Conservation (phyloP, 1,140 invertebrate species). For the Philotrypesis tridentata region DNA sequence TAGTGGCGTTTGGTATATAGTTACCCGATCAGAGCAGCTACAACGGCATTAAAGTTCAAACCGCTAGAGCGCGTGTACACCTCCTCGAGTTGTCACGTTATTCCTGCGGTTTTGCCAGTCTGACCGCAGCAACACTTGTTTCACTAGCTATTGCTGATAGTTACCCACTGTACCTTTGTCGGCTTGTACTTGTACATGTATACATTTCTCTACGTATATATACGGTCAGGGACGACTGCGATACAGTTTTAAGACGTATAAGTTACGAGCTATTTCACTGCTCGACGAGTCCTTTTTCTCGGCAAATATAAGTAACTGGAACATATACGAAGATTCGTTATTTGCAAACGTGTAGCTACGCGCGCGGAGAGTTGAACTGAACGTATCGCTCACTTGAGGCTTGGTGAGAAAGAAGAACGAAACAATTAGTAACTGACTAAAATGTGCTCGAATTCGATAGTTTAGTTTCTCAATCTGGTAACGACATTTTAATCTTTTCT, state of each 20-base stretch:
- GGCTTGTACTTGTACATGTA: background rate
- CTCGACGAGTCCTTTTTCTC: slow-evolving; percentile 54
- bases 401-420: too few species aligned
- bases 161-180: too few species aligned
- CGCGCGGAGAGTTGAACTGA: too few species aligned
- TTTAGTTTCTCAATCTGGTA: background rate
- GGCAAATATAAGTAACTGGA: slow-evolving; percentile 70
- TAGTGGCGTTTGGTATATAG: too few species aligned
- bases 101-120: slow-evolving; percentile 14
- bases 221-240: background rate
- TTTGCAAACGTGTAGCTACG: too few species aligned
- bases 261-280: background rate
- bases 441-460: background rate
- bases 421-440: slow-evolving; percentile 36
- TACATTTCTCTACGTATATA: too few species aligned
- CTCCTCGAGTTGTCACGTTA: background rate
- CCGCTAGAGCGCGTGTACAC: background rate
- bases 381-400: background rate
- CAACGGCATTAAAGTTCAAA: background rate
- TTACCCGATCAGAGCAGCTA: background rate
- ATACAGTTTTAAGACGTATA: background rate
- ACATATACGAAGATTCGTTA: slow-evolving; percentile 54
- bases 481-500: background rate
- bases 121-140: slow-evolving; percentile 23
- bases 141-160: background rate